These are phyloP conservation scores for Nematostella vectensis DNA, from an alignment of 92 coral and sea anemone genomes.

Conservation along the genomic window DNA sequence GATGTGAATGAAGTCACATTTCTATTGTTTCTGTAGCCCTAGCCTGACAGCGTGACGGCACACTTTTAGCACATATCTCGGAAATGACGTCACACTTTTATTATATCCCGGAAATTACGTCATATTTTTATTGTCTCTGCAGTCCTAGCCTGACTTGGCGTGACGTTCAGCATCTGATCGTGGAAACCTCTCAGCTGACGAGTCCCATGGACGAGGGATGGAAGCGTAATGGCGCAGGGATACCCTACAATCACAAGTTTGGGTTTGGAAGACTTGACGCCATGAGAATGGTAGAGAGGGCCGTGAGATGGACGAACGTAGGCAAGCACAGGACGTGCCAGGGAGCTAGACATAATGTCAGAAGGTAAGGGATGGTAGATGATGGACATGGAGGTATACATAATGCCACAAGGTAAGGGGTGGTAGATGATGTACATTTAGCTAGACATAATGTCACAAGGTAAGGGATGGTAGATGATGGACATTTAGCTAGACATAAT, in stretches of 20 bases:
- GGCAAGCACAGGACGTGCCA: slow-evolving; percentile 48
- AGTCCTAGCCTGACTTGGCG: slow-evolving; percentile 76
- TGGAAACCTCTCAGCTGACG: slow-evolving; percentile 71
- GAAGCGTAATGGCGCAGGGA: slow-evolving; percentile 80
- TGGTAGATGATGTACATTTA: no score
- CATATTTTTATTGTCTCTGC: no score
- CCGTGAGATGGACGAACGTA: slow-evolving; percentile 63
- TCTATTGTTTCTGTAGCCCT: no score
- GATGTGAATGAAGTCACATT: no score
- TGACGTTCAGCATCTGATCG: slow-evolving; percentile 71
- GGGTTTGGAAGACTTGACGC: slow-evolving; percentile 76
- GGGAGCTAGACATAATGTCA: slow-evolving; percentile 32
- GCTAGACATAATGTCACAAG: slow-evolving; percentile 38
- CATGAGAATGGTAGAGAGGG: slow-evolving; percentile 56
- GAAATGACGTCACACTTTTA: no score
- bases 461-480: no score
- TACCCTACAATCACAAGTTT: slow-evolving; percentile 64
- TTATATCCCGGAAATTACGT: no score
- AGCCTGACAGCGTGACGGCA: no score
- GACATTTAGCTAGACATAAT: no score
- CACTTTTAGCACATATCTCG: no score
- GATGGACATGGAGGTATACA: no score
- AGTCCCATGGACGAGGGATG: slow-evolving; percentile 86
- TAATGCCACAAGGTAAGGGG: no score
- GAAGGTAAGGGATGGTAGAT: slow-evolving; percentile 43